Base-by-base conservation (phyloP, 1,140 invertebrate species). In the Potamilus streckersoni region DNA sequence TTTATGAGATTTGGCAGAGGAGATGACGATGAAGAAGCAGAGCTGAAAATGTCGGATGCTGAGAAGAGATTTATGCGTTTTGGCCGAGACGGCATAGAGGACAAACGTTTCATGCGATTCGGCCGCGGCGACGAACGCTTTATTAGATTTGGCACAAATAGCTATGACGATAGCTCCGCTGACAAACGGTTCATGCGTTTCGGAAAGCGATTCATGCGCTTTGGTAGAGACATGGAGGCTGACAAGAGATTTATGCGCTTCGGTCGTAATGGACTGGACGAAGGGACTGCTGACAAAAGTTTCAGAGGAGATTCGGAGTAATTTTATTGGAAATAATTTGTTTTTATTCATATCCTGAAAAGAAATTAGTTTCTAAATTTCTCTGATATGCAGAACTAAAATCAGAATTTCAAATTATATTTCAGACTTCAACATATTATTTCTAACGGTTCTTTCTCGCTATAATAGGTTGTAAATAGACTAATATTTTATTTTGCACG, bases 11-110 rank as follows among this genome's bases (percentile, higher is more conserved):
- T 83, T 72, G 83, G 82, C 6, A 19, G 73, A 67, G 59, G 62
- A 23, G 56, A 57, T 62, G 66, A 76, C 12, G 67, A 79, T 77
- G 74, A 19, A 64, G 17, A 69, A 64, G 66, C 56, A 75, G n/a
- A 17, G 74, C 12, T 73, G 3, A 69, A 71, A 60, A 31, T 49
- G 49, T 15, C 67, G 11, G 71, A 73, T 19, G 78, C 73, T 49
- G 81, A 81, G 17, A 86, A 86, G 65, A 71, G 82, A 8, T 86
- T 84, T 72, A 84, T 86, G 83, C 60, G 84, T 61, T 86, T 86
- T 69, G 84, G 84, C 8, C 76, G 82, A 23, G 65, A 69, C 31
- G 63, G 65, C 15, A 56, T 31, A n/a, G 79, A 79, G 16, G 80
- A 79, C 55, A 66, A 55, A 76, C 59, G 81, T 17, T 84, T 85